A percentile compares a stretch with the other conserved stretches of the same genome.
Evolutionary conservation across 2,113 vertebrate genomes (phyloP).

Genomic region (Melanerpes formicivorus): DNA sequence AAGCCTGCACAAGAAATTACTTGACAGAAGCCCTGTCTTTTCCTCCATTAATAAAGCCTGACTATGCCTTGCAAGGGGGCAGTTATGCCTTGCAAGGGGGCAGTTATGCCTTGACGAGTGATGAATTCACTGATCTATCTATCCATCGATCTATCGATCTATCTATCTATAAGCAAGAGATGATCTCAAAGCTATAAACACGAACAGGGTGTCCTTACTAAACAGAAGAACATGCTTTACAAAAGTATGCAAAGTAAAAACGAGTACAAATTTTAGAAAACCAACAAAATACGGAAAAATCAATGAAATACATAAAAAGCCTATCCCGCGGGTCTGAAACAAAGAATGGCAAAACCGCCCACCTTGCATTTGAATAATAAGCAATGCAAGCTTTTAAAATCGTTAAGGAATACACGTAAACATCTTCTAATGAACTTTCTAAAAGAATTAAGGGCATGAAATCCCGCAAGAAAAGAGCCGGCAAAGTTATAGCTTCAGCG

Average conservation of each 20-base stretch:
- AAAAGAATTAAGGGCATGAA: background rate
- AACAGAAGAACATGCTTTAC: background rate
- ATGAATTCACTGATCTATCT: background rate
- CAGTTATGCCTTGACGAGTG: slow-evolving; percentile 17
- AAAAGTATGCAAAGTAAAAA: background rate
- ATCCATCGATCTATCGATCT: too few relatives aligned
- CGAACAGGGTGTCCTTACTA: slow-evolving; percentile 40
- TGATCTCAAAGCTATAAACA: slow-evolving; percentile 46
- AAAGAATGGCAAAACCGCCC: background rate
- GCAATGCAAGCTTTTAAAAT: background rate
- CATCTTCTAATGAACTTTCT: background rate
- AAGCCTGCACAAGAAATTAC: slow-evolving; percentile 7
- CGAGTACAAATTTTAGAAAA: background rate
- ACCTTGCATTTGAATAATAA: background rate
- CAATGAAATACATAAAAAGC: background rate
- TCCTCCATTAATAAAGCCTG: slow-evolving; percentile 14
- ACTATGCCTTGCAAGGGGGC: background rate
- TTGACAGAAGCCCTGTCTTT: background rate
- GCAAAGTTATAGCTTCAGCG: background rate
- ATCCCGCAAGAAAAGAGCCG: background rate
- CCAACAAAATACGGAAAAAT: background rate
- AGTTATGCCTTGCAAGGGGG: slow-evolving; percentile 24
- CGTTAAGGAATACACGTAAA: background rate
- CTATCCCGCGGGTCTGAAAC: background rate
- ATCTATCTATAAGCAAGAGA: background rate